Conservation (phyloP, 2,113 vertebrate species). For the Phaethornis superciliosus region DNA sequence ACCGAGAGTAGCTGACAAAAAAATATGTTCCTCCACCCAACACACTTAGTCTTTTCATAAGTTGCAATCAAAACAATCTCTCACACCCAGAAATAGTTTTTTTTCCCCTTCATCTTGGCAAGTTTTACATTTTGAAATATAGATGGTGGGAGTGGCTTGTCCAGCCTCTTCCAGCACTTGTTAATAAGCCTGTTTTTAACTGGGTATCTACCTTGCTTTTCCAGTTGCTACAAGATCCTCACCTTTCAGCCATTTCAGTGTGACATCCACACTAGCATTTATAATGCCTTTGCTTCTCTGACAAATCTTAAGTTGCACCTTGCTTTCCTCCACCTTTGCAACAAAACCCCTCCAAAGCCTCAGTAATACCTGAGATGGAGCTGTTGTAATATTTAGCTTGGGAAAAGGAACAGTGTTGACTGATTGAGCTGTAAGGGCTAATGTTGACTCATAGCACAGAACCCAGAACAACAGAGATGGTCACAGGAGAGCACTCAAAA, state of each 20-base stretch:
- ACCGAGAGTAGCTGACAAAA: not conserved
- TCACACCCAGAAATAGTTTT: not conserved
- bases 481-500: not conserved
- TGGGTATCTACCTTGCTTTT: not conserved
- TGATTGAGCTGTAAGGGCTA: not conserved
- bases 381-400: not conserved
- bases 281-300: fast-evolving
- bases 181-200: not conserved
- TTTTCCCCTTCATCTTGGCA: not conserved
- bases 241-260: not conserved
- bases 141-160: not conserved
- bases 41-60: fast-evolving
- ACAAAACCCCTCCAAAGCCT: not conserved
- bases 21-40: not conserved
- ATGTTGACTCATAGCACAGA: not conserved
- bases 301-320: not conserved
- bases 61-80: not conserved
- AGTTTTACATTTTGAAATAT: not conserved
- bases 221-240: not conserved
- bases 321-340: not conserved
- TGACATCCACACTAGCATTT: not conserved
- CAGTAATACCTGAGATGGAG: not conserved
- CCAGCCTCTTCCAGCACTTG: not conserved
- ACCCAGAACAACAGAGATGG: not conserved
- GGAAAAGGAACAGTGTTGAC: fast-evolving